Base-by-base conservation (phyloP, 2,113 vertebrate species). In the Hydropotes inermis region DNA sequence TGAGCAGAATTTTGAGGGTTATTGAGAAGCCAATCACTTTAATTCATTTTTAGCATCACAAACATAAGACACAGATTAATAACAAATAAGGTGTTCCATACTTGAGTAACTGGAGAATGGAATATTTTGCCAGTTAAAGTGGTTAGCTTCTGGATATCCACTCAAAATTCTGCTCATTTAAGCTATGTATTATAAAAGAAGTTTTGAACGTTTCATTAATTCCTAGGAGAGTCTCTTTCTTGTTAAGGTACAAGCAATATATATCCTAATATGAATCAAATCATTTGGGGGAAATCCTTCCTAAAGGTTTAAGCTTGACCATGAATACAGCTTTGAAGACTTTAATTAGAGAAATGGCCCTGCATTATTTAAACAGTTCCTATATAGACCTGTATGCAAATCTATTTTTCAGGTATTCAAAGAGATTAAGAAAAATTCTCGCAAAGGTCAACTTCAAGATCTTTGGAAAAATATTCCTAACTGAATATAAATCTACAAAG, bases 131-230 rank as follows among this genome's bases (percentile, higher is more conserved):
- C 39, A 43, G 70, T 43, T 43, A 43, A 27, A 94, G 54, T 92
- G 21, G 39, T 58, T 67, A 90, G 57, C 21, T 91, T 13, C 50
- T 94, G 70, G 13, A 17, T 87, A 57, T 27, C 28, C 30, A 57
- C 36, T 95, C 45, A 87, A 95, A 90, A 74, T 88, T 91, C n/a
- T 93, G 17, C 15, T 90, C 16, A 83, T 85, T 93, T 94, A 84
- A 97, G 58, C 23, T 33, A 55, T 57, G 17, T 43, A 86, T 61
- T 87, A 55, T 74, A 52, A 86, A 92, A 64, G 39, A 95, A 70
- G 21, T 55, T 96, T 93, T 64, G 30, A 70, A 17, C 3, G 67
- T 81, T 93, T 89, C 1, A 39, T 1, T 93, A 94, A 86, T 96
- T 91, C 12, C n/a, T 86, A 52, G 13, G 47, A 91, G 8, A 96